Percentiles rank a stretch among this genome's conserved stretches.
Conservation (phyloP, 2,797 vertebrate genomes). For the Syngnathus acus region DNA sequence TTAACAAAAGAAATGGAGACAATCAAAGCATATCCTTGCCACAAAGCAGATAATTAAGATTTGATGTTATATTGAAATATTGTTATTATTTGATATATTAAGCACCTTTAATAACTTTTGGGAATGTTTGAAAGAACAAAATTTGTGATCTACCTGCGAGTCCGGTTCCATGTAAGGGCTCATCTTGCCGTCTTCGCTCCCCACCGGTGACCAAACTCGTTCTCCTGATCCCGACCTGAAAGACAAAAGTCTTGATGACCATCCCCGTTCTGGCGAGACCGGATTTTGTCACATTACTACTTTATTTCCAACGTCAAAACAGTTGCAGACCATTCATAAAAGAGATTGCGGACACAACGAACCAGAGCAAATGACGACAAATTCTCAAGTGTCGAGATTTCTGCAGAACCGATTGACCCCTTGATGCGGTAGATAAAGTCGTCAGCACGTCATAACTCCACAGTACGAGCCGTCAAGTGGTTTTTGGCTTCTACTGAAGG, state of each 20-base stretch:
- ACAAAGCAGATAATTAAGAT: neutral
- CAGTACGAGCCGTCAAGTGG: neutral
- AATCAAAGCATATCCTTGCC: neutral
- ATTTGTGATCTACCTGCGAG: conserved; percentile 75
- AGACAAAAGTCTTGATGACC: conserved; percentile 23
- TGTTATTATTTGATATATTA: neutral
- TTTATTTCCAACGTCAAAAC: neutral
- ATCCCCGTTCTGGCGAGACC: conserved; percentile 1
- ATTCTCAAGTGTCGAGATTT: neutral
- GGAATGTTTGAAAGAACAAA: conserved; percentile 11
- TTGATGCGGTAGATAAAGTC: conserved; percentile 29
- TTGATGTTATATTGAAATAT: neutral
- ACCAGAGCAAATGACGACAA: neutral
- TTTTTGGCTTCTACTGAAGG: neutral
- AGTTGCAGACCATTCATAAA: neutral
- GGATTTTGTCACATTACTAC: neutral
- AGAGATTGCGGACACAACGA: neutral
- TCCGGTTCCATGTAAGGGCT: conserved; percentile 82
- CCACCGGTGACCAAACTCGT: conserved; percentile 74
- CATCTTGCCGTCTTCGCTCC: conserved; percentile 81
- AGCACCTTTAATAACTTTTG: neutral
- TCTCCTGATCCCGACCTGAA: conserved; percentile 77
- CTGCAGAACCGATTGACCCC: neutral
- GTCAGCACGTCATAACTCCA: conserved; percentile 26
- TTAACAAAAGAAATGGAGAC: neutral